phyloP scores from a whole-genome alignment of 2,888 invertebrate genomes.

The Rhagonycha lutea region DNA sequence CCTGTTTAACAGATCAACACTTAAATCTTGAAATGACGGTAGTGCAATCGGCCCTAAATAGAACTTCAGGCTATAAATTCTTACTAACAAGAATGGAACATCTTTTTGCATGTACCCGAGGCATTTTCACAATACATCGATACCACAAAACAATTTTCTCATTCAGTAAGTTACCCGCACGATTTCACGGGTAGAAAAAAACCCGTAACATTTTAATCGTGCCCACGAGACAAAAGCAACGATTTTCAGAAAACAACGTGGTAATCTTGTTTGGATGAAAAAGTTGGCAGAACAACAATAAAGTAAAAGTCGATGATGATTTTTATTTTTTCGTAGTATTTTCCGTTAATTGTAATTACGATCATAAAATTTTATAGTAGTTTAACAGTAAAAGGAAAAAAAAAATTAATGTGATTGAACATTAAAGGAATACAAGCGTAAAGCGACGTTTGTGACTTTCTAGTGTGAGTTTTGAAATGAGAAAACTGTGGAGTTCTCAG shows the following conservation, averaged over 20 bases:
- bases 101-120: background rate
- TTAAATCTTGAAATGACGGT: background rate
- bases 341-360: background rate
- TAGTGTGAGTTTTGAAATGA: background rate
- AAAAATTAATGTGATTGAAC: background rate
- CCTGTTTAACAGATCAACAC: too few relatives aligned
- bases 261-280: background rate
- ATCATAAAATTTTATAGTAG: background rate
- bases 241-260: background rate
- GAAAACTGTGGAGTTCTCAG: background rate
- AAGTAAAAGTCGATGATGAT: background rate
- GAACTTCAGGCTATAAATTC: too few relatives aligned
- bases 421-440: background rate
- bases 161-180: background rate
- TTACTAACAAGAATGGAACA: too few relatives aligned
- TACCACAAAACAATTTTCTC: background rate
- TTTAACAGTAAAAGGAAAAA: background rate
- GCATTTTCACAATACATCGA: background rate
- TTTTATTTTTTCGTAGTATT: background rate
- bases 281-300: background rate
- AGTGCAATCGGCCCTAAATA: background rate
- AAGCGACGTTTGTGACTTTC: background rate
- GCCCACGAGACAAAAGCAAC: background rate
- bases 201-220: background rate
- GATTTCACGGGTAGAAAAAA: background rate